These are phyloP conservation scores for Hirtodrosophila alboralis DNA, from an alignment of 2,888 invertebrate genomes.

Conservation along the genomic window DNA sequence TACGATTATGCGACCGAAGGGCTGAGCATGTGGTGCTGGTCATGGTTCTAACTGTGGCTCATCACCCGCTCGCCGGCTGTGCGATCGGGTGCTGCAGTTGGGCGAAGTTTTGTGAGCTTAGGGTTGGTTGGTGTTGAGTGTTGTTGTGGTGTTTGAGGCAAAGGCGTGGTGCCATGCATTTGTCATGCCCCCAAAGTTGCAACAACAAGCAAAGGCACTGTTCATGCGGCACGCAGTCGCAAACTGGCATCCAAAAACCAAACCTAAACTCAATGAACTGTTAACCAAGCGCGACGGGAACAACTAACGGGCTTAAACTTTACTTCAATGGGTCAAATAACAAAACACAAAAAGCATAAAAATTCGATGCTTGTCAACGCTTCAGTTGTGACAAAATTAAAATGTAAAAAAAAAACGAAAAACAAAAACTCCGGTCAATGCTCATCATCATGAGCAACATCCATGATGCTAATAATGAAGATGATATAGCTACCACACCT, in stretches of 20 bases:
- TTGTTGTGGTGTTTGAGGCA: conserved; percentile 7
- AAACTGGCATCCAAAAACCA: background rate
- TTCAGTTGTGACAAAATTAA: conserved; percentile 31
- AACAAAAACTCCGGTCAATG: conserved; percentile 15
- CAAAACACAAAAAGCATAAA: conserved; percentile 28
- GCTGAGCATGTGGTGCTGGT: conserved; percentile 46
- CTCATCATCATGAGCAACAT: conserved; percentile 5
- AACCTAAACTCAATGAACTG: conserved; percentile 65
- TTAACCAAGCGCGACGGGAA: conserved; percentile 44
- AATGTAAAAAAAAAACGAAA: too few species aligned
- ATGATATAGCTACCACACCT: conserved; percentile 58
- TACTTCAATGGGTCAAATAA: conserved; percentile 67
- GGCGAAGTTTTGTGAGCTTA: background rate
- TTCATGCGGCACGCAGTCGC: conserved; percentile 20
- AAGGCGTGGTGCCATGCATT: conserved; percentile 44
- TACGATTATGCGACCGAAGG: conserved; percentile 19
- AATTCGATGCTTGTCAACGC: conserved; percentile 50
- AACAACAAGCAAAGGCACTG: conserved; percentile 21
- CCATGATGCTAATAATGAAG: conserved; percentile 29
- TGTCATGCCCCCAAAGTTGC: conserved; percentile 27
- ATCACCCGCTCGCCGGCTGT: conserved; percentile 44
- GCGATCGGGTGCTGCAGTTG: conserved; percentile 3
- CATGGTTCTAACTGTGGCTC: conserved; percentile 65
- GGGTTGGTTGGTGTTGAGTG: background rate
- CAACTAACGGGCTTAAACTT: conserved; percentile 37